These are phyloP conservation scores for Paraplagusia blochii DNA, from an alignment of 2,113 vertebrate species.

Conservation along the genomic window DNA sequence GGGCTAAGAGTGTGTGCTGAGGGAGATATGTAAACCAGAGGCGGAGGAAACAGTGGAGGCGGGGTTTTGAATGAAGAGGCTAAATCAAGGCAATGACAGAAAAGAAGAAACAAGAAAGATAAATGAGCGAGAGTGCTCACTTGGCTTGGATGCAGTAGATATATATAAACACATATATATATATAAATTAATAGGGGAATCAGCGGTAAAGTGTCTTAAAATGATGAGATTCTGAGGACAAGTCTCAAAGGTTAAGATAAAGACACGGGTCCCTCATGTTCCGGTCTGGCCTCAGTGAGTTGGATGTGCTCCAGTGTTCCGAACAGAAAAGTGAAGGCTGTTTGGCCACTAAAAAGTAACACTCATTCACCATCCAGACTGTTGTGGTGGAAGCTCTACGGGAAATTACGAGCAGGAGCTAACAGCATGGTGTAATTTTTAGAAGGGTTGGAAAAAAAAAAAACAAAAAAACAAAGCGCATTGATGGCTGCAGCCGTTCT, in stretches of 20 bases:
- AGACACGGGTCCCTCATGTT: conserved; percentile 49
- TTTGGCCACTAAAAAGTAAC: conserved; percentile 45
- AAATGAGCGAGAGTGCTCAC: conserved; percentile 3
- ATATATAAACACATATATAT: too few relatives aligned
- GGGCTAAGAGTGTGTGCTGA: conserved; percentile 53
- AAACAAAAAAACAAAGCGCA: conserved; percentile 10
- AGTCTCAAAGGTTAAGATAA: conserved; percentile 59
- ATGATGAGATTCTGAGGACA: conserved; percentile 53
- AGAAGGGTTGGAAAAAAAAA: conserved; percentile 11
- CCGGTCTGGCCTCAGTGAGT: conserved; percentile 7
- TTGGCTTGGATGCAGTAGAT: conserved; percentile 32
- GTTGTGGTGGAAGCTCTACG: conserved; percentile 20
- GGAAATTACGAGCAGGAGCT: conserved; percentile 33
- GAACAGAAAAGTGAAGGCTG: conserved; percentile 32
- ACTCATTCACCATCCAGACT: conserved; percentile 40
- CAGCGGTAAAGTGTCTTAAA: conserved; percentile 40
- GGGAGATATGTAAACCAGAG: conserved; percentile 55
- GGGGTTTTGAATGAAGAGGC: conserved; percentile 29
- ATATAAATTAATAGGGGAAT: conserved; percentile 9
- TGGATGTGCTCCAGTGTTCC: conserved; percentile 27
- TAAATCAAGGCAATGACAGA: conserved; percentile 27
- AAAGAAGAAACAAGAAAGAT: conserved; percentile 30
- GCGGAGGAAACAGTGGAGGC: conserved; percentile 29
- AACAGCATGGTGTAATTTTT: conserved; percentile 38
- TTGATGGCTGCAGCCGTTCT: conserved; percentile 36